Conservation (phyloP, 2,888 invertebrate species). For the Acanthosepion pharaonis region DNA sequence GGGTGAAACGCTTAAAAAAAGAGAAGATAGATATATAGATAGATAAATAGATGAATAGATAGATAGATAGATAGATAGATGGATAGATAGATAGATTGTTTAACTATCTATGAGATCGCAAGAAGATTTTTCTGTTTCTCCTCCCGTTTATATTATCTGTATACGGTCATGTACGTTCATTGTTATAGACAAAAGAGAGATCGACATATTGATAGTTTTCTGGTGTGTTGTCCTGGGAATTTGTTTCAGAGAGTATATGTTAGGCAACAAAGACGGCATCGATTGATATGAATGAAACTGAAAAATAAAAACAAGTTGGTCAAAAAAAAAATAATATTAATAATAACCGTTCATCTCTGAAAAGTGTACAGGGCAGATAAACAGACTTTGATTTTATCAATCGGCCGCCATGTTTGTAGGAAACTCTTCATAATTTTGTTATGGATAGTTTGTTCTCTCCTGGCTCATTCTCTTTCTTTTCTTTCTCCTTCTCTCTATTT, state of each 20-base stretch:
- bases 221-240: background rate
- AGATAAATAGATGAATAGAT: background rate
- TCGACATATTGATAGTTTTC: background rate
- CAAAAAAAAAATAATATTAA: background rate
- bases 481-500: no score
- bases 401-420: background rate
- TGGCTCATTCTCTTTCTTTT: no score
- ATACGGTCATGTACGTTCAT: background rate
- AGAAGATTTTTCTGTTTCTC: no score
- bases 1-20: no score
- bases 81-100: no score
- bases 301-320: background rate
- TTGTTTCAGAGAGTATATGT: background rate
- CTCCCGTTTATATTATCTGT: background rate
- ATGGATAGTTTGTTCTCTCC: background rate
- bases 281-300: background rate
- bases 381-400: background rate
- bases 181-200: background rate
- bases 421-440: background rate
- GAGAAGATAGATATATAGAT: no score
- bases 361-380: background rate
- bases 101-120: no score
- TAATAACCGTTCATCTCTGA: background rate
- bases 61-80: background rate
- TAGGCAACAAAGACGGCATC: background rate